Base-by-base conservation (phyloP, 2,113 vertebrate species). In the Lophius piscatorius region DNA sequence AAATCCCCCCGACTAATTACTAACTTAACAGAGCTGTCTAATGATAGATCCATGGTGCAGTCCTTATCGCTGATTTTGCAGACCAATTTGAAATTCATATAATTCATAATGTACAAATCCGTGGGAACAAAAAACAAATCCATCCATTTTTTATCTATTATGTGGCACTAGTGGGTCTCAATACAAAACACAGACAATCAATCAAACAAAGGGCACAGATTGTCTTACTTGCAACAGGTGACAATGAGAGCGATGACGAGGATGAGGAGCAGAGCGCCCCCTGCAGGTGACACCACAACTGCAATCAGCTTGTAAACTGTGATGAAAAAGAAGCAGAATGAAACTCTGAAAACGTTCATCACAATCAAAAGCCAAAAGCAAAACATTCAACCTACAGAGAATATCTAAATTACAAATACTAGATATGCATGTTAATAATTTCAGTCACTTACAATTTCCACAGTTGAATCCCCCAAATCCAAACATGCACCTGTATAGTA, bases 381-480 rank as follows among this genome's bases (percentile, higher is more conserved):
- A n/a, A n/a, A n/a, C n/a, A n/a, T n/a, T 16, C 36, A 41, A 4
- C 2, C 22, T 12, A 4, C 40, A 42, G 9, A 12, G 11, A 13
- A 31, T 31, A 31, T 31, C 9, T 1, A 31, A 31, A 1, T 10
- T 10, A 9, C 1, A 7, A 9, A 18, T 40, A 3, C n/a, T 35
- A 5, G 21, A 28, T 26, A 41, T 34, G 9, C 4, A 1, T 13
- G 5, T 35, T 39, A 6, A 8, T 0, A 8, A 13, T 39, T 18
- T 33, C 3, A 4, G n/a, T 4, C 9, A 94, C 96, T 95, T 86
- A 98, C 97, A 96, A 61, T 98, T 98, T 76, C 91, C 94, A 79
- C 97, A 99, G 85, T 99, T 98, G 84, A 98, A 96, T 82, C 97
- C 97, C 50, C 97, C 97, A 45, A 99, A 94, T 68, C 96, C 97